phyloP scores from a whole-genome alignment of 2,888 invertebrate genomes.

The Catocala fraxini region DNA sequence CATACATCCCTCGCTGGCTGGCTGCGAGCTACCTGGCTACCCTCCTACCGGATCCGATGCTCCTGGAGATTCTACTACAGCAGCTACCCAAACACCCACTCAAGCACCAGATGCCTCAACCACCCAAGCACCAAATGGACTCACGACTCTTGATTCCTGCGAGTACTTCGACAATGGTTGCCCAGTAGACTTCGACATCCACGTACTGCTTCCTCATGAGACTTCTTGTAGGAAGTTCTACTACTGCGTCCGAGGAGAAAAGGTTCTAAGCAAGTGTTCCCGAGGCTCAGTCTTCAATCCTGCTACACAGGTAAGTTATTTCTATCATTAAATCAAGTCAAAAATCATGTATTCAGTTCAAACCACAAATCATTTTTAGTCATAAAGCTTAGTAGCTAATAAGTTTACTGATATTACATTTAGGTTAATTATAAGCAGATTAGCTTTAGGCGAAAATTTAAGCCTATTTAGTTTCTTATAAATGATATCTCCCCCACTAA shows the following conservation, averaged over 20 bases:
- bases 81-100: constrained; percentile 20
- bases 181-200: constrained; percentile 40
- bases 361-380: too few species aligned
- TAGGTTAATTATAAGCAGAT: too few species aligned
- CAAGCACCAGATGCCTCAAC: too few species aligned
- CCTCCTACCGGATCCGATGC: too few species aligned
- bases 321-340: background rate
- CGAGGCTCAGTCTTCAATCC: constrained; percentile 11
- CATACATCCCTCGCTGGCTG: background rate
- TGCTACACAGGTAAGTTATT: constrained; percentile 7
- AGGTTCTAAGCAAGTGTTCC: background rate
- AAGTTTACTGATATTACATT: too few species aligned
- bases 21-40: too few species aligned
- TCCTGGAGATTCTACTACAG: background rate
- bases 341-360: background rate
- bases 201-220: constrained; percentile 56
- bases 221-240: constrained; percentile 58
- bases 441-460: too few species aligned
- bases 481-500: too few species aligned
- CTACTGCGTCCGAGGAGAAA: constrained; percentile 49
- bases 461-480: too few species aligned
- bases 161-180: constrained; percentile 16
- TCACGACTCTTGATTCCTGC: background rate
- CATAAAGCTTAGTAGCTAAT: too few species aligned
- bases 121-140: background rate